phyloP scores from a whole-genome alignment of 2,888 invertebrate species.

The Nomada flava region DNA sequence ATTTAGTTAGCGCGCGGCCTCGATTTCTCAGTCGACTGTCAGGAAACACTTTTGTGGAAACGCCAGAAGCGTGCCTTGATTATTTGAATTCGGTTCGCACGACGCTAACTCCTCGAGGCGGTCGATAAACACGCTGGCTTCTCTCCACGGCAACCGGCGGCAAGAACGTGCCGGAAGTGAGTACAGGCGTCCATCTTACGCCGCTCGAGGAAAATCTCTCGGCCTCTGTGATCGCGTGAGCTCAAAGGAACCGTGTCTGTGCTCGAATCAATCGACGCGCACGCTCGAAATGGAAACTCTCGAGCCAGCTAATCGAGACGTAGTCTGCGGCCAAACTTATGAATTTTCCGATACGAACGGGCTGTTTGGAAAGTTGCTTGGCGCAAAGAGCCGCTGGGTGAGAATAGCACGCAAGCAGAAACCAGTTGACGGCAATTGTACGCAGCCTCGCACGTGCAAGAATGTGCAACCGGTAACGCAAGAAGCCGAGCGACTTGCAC shows the following conservation, averaged over 20 bases:
- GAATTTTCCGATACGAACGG: not conserved
- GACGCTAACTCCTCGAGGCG: constrained; percentile 45
- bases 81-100: constrained; percentile 57
- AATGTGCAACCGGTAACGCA: constrained; percentile 37
- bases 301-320: not conserved
- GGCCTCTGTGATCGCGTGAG: not conserved
- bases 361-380: not conserved
- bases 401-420: constrained; percentile 26
- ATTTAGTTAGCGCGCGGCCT: not conserved
- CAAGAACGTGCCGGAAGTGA: constrained; percentile 37
- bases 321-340: no score
- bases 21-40: not conserved
- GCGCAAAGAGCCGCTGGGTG: constrained; percentile 16
- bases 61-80: constrained; percentile 59
- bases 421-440: constrained; percentile 44
- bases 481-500: constrained; percentile 33
- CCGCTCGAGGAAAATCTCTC: constrained; percentile 14
- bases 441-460: constrained; percentile 54
- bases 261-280: constrained; percentile 9
- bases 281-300: not conserved
- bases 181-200: not conserved
- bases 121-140: constrained; percentile 40
- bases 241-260: constrained; percentile 7
- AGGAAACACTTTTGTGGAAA: constrained; percentile 39
- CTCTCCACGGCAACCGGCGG: constrained; percentile 14